Conservation (phyloP, 2,888 invertebrate species). For the Atethmia centrago region DNA sequence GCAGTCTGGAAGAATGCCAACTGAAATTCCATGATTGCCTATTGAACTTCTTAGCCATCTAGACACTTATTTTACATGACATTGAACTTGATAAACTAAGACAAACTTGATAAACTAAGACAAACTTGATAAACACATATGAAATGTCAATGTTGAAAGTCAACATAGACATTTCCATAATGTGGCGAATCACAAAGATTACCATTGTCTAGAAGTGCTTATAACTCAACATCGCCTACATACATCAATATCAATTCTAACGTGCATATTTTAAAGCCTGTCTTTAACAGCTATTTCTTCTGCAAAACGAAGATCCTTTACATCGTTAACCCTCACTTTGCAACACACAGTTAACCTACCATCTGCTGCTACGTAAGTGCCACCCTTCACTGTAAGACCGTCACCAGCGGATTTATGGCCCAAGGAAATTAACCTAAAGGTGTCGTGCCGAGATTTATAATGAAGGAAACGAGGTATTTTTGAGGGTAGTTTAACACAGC, state of each 20-base stretch:
- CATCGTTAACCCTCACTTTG: constrained; percentile 38
- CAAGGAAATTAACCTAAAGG: constrained; percentile 85
- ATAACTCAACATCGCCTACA: neutral
- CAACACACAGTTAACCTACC: constrained; percentile 45
- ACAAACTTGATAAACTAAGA: too few relatives aligned
- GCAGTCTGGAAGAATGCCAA: neutral
- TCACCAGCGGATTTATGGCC: constrained; percentile 82
- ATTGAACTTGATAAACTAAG: constrained; percentile 12
- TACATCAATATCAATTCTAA: neutral
- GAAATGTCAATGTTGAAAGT: too few relatives aligned
- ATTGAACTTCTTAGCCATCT: neutral
- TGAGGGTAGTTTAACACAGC: constrained; percentile 77
- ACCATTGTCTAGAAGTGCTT: neutral
- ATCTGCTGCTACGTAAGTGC: constrained; percentile 58
- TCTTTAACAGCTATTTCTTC: constrained; percentile 19
- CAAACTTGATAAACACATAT: too few relatives aligned
- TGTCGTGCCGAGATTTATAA: constrained; percentile 85
- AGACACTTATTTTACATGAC: neutral
- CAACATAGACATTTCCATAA: neutral
- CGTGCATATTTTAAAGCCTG: too few relatives aligned
- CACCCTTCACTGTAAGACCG: constrained; percentile 64
- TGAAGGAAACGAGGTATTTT: constrained; percentile 84
- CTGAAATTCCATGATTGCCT: neutral
- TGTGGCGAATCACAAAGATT: neutral
- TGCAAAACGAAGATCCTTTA: constrained; percentile 6